Evolutionary conservation across 2,888 invertebrate species (phyloP).

Genomic region (Tricholauxania praeusta): DNA sequence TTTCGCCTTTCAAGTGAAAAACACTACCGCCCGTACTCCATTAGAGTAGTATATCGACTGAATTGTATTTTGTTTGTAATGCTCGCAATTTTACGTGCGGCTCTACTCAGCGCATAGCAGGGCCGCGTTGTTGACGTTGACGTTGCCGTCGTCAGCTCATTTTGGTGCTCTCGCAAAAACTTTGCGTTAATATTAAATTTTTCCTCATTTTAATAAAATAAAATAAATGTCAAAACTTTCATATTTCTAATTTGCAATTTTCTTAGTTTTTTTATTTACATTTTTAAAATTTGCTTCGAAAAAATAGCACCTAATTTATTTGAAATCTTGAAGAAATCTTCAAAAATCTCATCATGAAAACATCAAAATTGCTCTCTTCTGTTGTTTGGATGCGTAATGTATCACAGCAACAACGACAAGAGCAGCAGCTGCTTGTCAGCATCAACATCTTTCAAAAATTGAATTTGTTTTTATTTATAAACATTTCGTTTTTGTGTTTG

Average conservation of each 20-base stretch:
- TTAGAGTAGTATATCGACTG: conserved; percentile 52
- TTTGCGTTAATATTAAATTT: no score
- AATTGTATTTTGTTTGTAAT: conserved; percentile 38
- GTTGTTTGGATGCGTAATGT: not conserved
- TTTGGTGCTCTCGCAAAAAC: not conserved
- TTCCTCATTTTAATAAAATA: no score
- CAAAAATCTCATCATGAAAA: not conserved
- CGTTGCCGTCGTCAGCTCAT: not conserved
- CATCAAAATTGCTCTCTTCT: not conserved
- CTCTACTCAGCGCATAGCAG: not conserved
- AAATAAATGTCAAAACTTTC: not conserved
- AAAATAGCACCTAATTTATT: not conserved
- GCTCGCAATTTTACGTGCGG: not conserved
- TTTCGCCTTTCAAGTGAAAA: not conserved
- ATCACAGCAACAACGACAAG: no score
- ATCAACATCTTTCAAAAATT: not conserved
- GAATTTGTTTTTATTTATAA: not conserved
- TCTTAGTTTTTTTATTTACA: not conserved
- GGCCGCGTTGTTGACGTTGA: not conserved
- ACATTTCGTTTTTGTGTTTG: not conserved
- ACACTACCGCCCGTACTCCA: conserved; percentile 46
- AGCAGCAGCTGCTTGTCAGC: not conserved
- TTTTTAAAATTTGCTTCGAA: not conserved
- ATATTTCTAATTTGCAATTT: not conserved
- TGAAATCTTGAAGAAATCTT: not conserved